These are phyloP conservation scores for Polyergus mexicanus DNA, from an alignment of 1,140 invertebrate genomes.

Conservation along the genomic window DNA sequence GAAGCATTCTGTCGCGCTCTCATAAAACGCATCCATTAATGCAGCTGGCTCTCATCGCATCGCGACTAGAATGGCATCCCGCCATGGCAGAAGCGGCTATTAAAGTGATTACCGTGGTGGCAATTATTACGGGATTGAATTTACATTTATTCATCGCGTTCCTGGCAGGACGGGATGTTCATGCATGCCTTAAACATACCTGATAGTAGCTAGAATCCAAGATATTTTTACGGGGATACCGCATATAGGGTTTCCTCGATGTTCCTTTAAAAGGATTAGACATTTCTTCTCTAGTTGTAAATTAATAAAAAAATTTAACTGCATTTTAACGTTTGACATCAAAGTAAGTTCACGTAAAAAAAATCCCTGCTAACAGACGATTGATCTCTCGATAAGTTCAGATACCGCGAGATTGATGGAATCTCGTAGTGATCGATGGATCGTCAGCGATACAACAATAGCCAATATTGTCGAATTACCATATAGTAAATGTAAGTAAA, in stretches of 20 bases:
- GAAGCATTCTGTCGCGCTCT: conserved; percentile 7
- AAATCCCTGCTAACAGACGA: conserved; percentile 1
- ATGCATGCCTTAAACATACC: conserved; percentile 78
- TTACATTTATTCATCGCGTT: conserved; percentile 83
- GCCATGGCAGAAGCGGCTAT: conserved; percentile 79
- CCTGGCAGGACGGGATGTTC: conserved; percentile 65
- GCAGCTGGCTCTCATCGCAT: conserved; percentile 53
- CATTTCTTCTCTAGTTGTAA: neutral
- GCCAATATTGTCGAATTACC: neutral
- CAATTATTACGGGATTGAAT: conserved; percentile 82
- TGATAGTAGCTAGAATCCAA: conserved; percentile 78
- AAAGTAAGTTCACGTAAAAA: neutral
- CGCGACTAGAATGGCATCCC: conserved; percentile 54
- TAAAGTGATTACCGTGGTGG: conserved; percentile 82
- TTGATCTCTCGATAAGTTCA: conserved; percentile 1
- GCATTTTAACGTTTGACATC: neutral
- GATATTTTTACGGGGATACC: conserved; percentile 76
- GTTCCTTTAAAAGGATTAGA: conserved; percentile 44
- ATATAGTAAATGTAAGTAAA: no score
- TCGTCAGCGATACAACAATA: conserved; percentile 32
- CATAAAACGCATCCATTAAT: conserved; percentile 73
- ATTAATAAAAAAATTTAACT: neutral
- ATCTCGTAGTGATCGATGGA: conserved; percentile 42
- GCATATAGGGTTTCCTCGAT: conserved; percentile 57
- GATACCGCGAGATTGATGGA: conserved; percentile 15